Base-by-base conservation (phyloP, 53 echinoderm and acorn worm species). In the Stichopus horrens region DNA sequence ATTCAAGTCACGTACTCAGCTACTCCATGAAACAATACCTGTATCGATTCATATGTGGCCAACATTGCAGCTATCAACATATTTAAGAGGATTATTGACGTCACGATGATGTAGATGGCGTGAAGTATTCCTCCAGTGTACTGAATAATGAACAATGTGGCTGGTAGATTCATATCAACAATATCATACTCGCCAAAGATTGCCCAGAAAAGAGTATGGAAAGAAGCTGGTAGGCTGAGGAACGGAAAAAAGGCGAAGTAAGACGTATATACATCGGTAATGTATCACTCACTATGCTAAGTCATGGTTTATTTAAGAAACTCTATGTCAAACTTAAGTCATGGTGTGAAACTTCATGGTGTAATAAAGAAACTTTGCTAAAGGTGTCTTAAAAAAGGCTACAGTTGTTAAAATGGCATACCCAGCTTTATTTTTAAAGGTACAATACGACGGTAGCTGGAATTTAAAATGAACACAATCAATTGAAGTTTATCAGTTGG, bases 51-150 rank as follows among this genome's bases (percentile, higher is more conserved):
- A 71, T 93, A 93, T 3, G 93, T 89, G 74, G 83, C 89, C 60
- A 85, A 81, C 93, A 93, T 90, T 57, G 90, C 88, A 4, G 91
- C 93, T 11, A 93, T 88, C 22, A 93, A 91, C 66, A 88, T 88
- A 81, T 93, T 93, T 58, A 93, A 20, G 5, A 91, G 86, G 22
- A 93, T 85, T 6, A 93, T 78, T 23, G 90, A 88, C 63, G 86
- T 90, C 86, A 93, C 57, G 0, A 86, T 76, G 53, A 86, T 77
- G 91, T 88, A 93, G 22, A 78, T 66, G 23, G 86, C 88, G 14
- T 93, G 90, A 19, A 93, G 57, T 9, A 84, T 21, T 23, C 58
- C 77, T 5, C 86, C 93, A 1, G 90, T 76, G 5, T 23, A 21
- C 23, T 86, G 53, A 7, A 90, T 76, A 10, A 93, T 65, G 14